Conservation (phyloP, 2,797 vertebrate genomes). For the Rhinella marina region DNA sequence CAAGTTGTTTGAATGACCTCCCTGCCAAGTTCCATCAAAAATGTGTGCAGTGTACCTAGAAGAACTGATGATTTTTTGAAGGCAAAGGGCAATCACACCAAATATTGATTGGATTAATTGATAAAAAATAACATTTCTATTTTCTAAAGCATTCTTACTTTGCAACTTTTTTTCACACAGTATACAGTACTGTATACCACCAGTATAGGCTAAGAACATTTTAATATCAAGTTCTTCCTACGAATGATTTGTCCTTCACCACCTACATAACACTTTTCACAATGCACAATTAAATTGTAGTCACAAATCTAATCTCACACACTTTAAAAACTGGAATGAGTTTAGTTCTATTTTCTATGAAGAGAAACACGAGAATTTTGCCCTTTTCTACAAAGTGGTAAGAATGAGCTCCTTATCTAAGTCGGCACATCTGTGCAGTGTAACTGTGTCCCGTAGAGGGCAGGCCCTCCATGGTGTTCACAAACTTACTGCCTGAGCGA, state of each 20-base stretch:
- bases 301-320: neutral
- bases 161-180: too few species aligned
- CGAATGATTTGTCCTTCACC: neutral
- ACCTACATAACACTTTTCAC: neutral
- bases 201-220: neutral
- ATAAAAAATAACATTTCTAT: too few species aligned
- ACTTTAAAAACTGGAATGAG: neutral
- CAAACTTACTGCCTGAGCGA: neutral
- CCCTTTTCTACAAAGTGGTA: neutral
- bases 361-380: constrained; percentile 16
- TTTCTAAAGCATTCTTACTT: too few species aligned
- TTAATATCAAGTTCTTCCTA: neutral
- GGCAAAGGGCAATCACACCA: too few species aligned
- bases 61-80: too few species aligned
- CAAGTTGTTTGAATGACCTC: too few species aligned
- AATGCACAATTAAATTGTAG: neutral
- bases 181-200: neutral
- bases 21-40: too few species aligned
- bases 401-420: constrained; percentile 9
- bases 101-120: too few species aligned
- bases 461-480: constrained; percentile 19
- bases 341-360: neutral
- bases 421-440: neutral
- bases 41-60: too few species aligned
- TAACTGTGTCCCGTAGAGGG: neutral